Evolutionary conservation across 2,113 vertebrate genomes (phyloP), one percentile per base, ranked within the genome.

Genomic region (Puma concolor): DNA sequence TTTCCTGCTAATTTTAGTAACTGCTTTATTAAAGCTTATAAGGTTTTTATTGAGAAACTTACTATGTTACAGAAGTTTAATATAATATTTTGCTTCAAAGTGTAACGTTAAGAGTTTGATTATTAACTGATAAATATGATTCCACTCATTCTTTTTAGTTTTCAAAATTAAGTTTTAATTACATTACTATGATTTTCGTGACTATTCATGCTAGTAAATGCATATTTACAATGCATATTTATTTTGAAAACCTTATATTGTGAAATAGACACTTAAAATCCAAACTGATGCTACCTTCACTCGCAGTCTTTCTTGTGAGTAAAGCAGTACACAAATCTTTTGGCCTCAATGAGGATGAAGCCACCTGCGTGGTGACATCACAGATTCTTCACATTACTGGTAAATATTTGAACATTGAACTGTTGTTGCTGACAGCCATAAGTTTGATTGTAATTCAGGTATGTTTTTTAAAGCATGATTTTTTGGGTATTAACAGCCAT

Each of bases 331-430:
- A 88, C 21, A 48, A 84, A 67, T 52, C 17, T 6, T 79, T 71
- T 36, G 11, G 52, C 25, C 7, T 54, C 36, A 52, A 38, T 66
- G n/a, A 87, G 93, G 57, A 48, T 38, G 23, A 91, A 74, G 14
- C 31, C 25, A 82, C 31, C 19, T 86, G 9, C n/a, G 52, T 64
- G 13, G 13, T 29, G 44, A 52, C 50, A 44, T 48, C 64, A 66
- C 36, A 83, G 11, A 69, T 76, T 80, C 6, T 31, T 76, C 60
- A 71, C 19, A 27, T 72, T 86, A 77, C 25, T 54, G 17, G 57
- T 77, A 93, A 93, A 86, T 95, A 83, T 69, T 87, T 92, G 71
- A 86, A 97, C 16, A 66, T 52, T 54, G 41, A 94, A 44, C n/a
- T 54, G 3, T 77, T 77, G 14, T 5, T 31, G 8, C 15, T 85